Conservation (phyloP, 1,140 invertebrate species). For the Psilanteris sp. region DNA sequence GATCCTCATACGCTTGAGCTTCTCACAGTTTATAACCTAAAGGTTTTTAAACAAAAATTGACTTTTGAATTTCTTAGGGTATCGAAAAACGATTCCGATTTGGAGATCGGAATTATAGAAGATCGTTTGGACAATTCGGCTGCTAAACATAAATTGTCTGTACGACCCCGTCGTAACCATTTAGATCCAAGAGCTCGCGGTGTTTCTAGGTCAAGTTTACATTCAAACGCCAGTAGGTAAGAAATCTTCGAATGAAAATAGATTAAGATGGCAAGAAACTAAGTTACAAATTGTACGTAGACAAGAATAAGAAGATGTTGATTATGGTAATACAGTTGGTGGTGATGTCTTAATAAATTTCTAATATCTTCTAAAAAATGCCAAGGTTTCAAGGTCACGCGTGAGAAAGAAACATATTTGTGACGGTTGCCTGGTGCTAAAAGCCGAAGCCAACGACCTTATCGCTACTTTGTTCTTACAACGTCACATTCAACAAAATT, state of each 20-base stretch:
- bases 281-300: neutral
- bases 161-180: conserved; percentile 85
- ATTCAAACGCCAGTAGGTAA: conserved; percentile 59
- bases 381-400: conserved; percentile 47
- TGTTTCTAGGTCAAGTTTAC: conserved; percentile 63
- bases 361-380: no score
- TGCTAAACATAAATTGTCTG: conserved; percentile 86
- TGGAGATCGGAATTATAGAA: conserved; percentile 82
- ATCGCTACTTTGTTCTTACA: conserved; percentile 45
- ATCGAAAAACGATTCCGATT: conserved; percentile 81
- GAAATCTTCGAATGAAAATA: conserved; percentile 43
- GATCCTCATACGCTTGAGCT: no score
- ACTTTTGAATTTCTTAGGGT: conserved; percentile 75
- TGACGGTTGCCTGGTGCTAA: conserved; percentile 50
- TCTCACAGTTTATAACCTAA: no score
- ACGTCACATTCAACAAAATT: conserved; percentile 46
- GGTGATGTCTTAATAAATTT: no score
- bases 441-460: conserved; percentile 62
- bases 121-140: conserved; percentile 86
- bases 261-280: conserved; percentile 18
- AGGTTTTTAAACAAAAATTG: no score
- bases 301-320: neutral
- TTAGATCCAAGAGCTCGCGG: conserved; percentile 75
- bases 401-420: conserved; percentile 50
- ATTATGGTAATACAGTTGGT: no score